Base-by-base conservation (phyloP, 2,113 vertebrate species). In the Helogale parvula region DNA sequence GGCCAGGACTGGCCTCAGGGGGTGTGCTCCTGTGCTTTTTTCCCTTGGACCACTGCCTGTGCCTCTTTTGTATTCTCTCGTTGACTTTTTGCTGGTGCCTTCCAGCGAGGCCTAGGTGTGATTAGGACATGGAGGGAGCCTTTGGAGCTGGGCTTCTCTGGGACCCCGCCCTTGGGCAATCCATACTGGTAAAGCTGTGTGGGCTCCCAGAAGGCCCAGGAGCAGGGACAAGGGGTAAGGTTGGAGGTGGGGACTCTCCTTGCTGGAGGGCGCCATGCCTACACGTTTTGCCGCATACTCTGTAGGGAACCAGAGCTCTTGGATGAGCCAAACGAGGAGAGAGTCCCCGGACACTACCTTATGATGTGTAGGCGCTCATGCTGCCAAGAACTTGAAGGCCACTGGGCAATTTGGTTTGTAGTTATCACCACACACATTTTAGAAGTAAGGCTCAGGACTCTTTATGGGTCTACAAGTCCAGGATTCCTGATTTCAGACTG, bases 191-290 rank as follows among this genome's bases (percentile, higher is more conserved):
- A 82, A 80, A 45, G 13, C n/a, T 15, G 33, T 77, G 31, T 52
- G 71, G 38, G 50, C 72, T 71, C 66, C 11, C 1, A 45, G 23
- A 77, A 82, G 41, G 16, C 66, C 74, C 16, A 33, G 72, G 60
- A 45, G 52, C 21, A 0, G 0, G 57, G 41, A 23, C 41, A 23
- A 29, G 60, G 11, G 0, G 5, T 35, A 16, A 16, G 27, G 29
- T 57, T 57, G 54, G 33, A 41, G 83, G 14, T 33, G 4, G 27
- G 1, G 13, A 7, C 11, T 5, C 17, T 19, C 16, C 31, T 41
- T 54, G 27, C 23, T 29, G 71, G 60, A 60, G 14, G 19, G 8
- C 71, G 5, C 3, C 7, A 19, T 4, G 13, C 31, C 45, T 47
- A 13, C 3, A 16, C 21, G 15, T n/a, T 54, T 35, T 25, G 6